A percentile compares a stretch with the other conserved stretches of the same genome.
phyloP scores from a whole-genome alignment of 2,113 vertebrate genomes.

The Morone saxatilis region DNA sequence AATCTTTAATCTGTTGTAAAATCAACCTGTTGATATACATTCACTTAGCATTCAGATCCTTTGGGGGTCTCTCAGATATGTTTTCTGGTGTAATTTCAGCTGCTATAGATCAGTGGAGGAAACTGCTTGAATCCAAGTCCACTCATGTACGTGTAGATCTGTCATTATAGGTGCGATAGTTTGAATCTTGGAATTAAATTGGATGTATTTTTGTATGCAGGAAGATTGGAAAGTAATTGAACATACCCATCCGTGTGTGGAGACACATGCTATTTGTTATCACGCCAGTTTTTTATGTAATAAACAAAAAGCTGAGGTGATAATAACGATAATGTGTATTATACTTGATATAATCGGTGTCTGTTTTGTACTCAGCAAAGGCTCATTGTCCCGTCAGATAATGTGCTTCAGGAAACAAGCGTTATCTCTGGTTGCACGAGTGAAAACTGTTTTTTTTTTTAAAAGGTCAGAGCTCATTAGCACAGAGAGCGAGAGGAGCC shows the following conservation, averaged over 20 bases:
- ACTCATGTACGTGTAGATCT: conserved; percentile 29
- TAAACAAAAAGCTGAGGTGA: conserved; percentile 37
- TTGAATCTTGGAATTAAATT: conserved; percentile 36
- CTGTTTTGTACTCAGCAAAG: conserved; percentile 39
- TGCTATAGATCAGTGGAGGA: conserved; percentile 19
- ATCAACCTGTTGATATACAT: conserved; percentile 15
- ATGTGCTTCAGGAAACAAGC: conserved; percentile 32
- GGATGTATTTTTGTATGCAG: conserved; percentile 74
- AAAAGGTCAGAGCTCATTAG: conserved; percentile 43
- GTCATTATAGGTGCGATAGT: conserved; percentile 18
- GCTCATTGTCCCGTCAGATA: conserved; percentile 30
- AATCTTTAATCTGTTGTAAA: conserved; percentile 26
- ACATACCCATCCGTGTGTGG: conserved; percentile 26
- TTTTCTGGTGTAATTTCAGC: conserved; percentile 22
- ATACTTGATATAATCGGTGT: conserved; percentile 33
- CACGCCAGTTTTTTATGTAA: conserved; percentile 37
- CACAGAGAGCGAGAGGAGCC: background rate
- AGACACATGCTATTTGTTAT: conserved; percentile 43
- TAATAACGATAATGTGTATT: conserved; percentile 24
- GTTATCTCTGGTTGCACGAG: conserved; percentile 29
- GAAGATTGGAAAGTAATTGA: conserved; percentile 27
- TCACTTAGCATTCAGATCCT: conserved; percentile 32
- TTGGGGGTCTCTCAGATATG: conserved; percentile 12
- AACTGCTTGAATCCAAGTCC: conserved; percentile 7
- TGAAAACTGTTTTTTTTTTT: background rate